Percentiles rank a stretch among this genome's conserved stretches.
phyloP scores from a whole-genome alignment of 2,888 invertebrate species.

The Malthinus seriepunctatus region DNA sequence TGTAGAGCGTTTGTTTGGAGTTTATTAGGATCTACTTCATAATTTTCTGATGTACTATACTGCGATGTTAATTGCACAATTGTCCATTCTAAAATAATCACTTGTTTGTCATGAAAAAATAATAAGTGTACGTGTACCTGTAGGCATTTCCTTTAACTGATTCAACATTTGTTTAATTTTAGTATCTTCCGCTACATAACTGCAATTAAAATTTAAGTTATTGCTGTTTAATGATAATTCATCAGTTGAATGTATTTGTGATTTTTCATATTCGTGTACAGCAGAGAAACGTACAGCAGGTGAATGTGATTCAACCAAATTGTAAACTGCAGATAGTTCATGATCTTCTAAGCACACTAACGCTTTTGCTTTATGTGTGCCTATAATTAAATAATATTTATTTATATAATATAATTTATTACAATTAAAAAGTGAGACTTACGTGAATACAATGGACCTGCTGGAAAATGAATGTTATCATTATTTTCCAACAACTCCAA shows the following conservation, averaged over 20 bases:
- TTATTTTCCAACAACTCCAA: slow-evolving; percentile 11
- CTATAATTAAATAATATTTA: slow-evolving; percentile 8
- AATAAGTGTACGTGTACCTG: slow-evolving; percentile 39
- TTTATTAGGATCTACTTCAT: slow-evolving; percentile 37
- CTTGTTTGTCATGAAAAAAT: background rate
- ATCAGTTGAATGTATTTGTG: slow-evolving; percentile 21
- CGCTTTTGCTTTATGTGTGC: slow-evolving; percentile 36
- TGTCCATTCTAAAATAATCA: slow-evolving; percentile 61
- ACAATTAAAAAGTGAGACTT: background rate
- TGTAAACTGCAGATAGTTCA: slow-evolving; percentile 45
- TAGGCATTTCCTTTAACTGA: slow-evolving; percentile 46
- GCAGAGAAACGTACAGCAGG: slow-evolving; percentile 45
- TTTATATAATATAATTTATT: background rate
- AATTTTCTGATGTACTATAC: slow-evolving; percentile 39
- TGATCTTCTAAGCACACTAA: slow-evolving; percentile 33
- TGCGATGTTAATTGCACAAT: slow-evolving; percentile 61
- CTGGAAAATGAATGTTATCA: slow-evolving; percentile 27
- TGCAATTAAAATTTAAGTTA: slow-evolving; percentile 41
- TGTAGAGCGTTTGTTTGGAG: slow-evolving; percentile 42
- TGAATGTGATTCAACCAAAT: slow-evolving; percentile 48
- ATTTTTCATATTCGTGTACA: slow-evolving; percentile 41
- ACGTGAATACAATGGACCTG: slow-evolving; percentile 32
- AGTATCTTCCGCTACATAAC: slow-evolving; percentile 26
- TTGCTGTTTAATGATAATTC: slow-evolving; percentile 38
- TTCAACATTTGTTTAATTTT: slow-evolving; percentile 40